Evolutionary conservation across 2,113 vertebrate genomes (phyloP).

Genomic region (Amia ocellicauda): DNA sequence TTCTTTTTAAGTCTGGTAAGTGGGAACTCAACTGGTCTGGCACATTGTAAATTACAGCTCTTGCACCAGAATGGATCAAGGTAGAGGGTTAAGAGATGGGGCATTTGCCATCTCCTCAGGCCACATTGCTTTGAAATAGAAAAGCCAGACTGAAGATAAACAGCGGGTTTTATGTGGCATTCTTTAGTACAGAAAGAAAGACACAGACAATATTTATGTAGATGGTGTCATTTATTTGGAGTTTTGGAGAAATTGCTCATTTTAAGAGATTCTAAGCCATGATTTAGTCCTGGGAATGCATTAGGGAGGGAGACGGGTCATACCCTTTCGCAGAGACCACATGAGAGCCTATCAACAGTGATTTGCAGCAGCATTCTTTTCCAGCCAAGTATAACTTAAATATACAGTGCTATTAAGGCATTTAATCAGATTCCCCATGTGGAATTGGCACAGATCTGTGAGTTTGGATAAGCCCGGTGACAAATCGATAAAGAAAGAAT

Average conservation of each 20-base stretch:
- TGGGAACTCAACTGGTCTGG: constrained; percentile 23
- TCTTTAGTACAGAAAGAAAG: constrained; percentile 9
- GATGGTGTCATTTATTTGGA: constrained; percentile 30
- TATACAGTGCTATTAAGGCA: constrained; percentile 35
- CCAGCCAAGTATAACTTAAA: constrained; percentile 7
- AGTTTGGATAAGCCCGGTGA: constrained; percentile 7
- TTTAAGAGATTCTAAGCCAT: constrained; percentile 15
- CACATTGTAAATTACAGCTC: constrained; percentile 35
- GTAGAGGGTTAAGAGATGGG: constrained; percentile 37
- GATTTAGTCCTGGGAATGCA: constrained; percentile 31
- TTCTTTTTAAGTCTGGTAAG: constrained; percentile 35
- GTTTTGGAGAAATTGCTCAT: constrained; percentile 20
- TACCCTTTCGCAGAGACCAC: constrained; percentile 24
- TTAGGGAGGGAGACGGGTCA: constrained; percentile 9
- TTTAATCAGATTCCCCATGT: constrained; percentile 29
- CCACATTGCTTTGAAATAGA: constrained; percentile 25
- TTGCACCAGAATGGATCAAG: constrained; percentile 6
- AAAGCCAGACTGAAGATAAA: constrained; percentile 19
- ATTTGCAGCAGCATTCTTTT: constrained; percentile 7
- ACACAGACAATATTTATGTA: constrained; percentile 24
- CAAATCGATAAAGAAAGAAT: constrained; percentile 18
- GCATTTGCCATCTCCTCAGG: constrained; percentile 27
- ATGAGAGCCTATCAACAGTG: constrained; percentile 24
- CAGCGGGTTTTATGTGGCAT: constrained; percentile 7
- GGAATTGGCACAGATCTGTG: constrained; percentile 22